Conservation (phyloP, 2,113 vertebrate species). For the Eubucco bourcierii region DNA sequence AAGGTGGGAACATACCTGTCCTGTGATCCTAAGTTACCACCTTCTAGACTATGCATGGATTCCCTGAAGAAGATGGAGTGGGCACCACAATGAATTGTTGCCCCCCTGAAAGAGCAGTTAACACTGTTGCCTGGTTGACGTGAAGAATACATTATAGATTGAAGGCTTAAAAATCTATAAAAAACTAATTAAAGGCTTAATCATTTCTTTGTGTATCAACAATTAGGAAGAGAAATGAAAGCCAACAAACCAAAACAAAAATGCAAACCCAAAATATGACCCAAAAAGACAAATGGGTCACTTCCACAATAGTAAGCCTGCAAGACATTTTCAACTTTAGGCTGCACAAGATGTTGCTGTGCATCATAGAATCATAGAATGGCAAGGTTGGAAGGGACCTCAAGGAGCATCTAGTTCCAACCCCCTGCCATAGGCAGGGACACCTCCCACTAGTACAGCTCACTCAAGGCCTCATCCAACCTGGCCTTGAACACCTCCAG, state of each 20-base stretch:
- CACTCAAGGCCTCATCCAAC: too few species aligned
- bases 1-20: not conserved
- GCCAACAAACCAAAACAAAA: not conserved
- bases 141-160: not conserved
- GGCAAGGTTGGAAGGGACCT: too few species aligned
- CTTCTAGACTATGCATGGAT: not conserved
- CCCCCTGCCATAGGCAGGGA: too few species aligned
- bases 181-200: not conserved
- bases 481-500: too few species aligned
- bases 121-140: not conserved
- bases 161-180: not conserved
- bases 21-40: not conserved
- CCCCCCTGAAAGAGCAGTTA: not conserved
- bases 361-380: not conserved
- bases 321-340: not conserved
- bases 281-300: not conserved
- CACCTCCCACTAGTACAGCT: too few species aligned
- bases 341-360: not conserved
- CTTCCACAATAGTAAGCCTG: not conserved
- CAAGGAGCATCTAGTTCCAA: too few species aligned
- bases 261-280: rapidly evolving
- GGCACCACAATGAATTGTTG: not conserved
- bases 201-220: not conserved
- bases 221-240: not conserved
- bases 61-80: not conserved